Percentiles rank a stretch among this genome's conserved stretches.
These are phyloP conservation scores for Myotis brandtii DNA, from an alignment of 2,113 vertebrate species.

Conservation along the genomic window DNA sequence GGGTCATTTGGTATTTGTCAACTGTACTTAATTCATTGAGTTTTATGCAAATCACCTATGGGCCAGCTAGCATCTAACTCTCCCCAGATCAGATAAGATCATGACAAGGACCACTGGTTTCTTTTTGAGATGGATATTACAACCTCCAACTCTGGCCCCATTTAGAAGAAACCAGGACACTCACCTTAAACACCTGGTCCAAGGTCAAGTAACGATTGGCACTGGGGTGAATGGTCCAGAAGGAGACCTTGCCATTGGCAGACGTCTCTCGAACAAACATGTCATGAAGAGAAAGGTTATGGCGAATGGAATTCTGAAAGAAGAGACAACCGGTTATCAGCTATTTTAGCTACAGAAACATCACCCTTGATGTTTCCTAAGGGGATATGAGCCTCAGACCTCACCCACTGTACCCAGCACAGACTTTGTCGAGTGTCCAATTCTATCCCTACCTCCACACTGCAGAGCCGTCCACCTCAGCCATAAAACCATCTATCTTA, in stretches of 20 bases:
- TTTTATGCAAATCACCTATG: not conserved
- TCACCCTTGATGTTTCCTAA: not conserved
- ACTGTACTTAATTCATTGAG: not conserved
- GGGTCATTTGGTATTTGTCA: not conserved
- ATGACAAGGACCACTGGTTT: not conserved
- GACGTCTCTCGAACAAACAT: conserved; percentile 95
- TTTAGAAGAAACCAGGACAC: not conserved
- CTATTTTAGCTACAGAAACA: not conserved
- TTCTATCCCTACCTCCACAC: not conserved
- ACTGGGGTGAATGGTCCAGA: conserved; percentile 97
- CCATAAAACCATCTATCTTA: not conserved
- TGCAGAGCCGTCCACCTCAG: not conserved
- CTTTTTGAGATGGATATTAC: not conserved
- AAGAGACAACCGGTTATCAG: not conserved
- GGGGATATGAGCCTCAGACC: not conserved
- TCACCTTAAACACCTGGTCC: conserved; percentile 96
- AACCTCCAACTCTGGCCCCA: not conserved
- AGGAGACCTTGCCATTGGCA: conserved; percentile 92
- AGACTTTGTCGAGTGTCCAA: not conserved
- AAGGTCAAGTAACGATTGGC: conserved; percentile 95
- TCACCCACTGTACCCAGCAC: not conserved
- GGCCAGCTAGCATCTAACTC: not conserved
- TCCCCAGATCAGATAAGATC: not conserved
- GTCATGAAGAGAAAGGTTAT: conserved; percentile 97
- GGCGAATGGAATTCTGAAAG: conserved; percentile 96